Base-by-base conservation (phyloP, 2,797 vertebrate species). In the Streptopelia turtur region DNA sequence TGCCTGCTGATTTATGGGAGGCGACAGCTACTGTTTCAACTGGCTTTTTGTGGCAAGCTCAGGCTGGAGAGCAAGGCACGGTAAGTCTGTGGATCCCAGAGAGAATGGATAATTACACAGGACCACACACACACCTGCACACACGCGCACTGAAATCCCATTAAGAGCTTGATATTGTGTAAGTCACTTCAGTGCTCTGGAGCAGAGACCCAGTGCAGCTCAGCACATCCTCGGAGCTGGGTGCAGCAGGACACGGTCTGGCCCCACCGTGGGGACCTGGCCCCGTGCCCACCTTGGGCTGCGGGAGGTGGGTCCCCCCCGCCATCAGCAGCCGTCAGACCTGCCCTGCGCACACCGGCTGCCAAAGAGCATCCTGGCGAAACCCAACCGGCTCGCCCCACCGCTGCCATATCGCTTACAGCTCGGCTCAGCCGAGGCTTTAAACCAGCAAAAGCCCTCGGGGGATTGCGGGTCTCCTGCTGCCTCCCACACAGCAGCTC, bases 1-100 rank as follows among this genome's bases (percentile, higher is more conserved):
- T 83, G 93, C 65, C 57, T 81, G 84, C 89, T 93, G 94, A 84
- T 91, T 83, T 90, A 78, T 75, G 79, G 69, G 80, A 94, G 56
- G 53, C 68, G 91, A 75, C 91, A 91, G 96, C 95, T 96, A 86
- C 83, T 17, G 2, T 95, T 87, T 86, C 16, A 0, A 75, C 33
- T 14, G 55, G 85, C 87, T 95, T 94, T 86, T 86, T 60, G 37
- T 0, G 59, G 86, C 0, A 2, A 88, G 92, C 93, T 95, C 80
- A 68, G 86, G 77, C 88, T 91, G 83, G 64, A 89, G 93, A 94
- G 83, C 5, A 0, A 87, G 86, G 83, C 85, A 49, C 1, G 4
- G 56, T 61, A 81, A 81, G 49, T 35, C 78, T 95, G 90, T 11
- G 14, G 83, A 78, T 93, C 91, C 91, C 49, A 0, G 60, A 82